Evolutionary conservation across 2,113 vertebrate species (phyloP), one percentile per base, ranked within the genome.

Genomic region (Xerus inauris): DNA sequence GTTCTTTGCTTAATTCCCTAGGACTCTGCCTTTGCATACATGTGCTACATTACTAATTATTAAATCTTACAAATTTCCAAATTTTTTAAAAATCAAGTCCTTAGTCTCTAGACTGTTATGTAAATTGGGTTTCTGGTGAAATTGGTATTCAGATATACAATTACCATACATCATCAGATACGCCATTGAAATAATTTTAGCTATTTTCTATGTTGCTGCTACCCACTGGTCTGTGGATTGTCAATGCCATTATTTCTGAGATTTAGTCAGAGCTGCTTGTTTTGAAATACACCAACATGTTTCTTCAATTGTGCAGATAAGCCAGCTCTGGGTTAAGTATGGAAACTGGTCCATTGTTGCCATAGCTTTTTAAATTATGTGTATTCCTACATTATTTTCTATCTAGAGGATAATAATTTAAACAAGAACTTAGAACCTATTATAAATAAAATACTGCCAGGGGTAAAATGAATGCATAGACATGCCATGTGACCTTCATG

Each of bases 401-500:
- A 89, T 54, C 14, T 89, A 72, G 86, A 89, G 32, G 28, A 84
- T 0, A 54, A n/a, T 54, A 49, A 88, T 88, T 88, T 91, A 69
- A n/a, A 69, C 6, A 89, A 64, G 45, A 93, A 94, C 77, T 88
- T 65, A 97, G 45, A 89, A 94, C 8, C 45, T 92, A 75, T 9
- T 82, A 49, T 79, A 83, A 73, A 17, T 47, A 94, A 91, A 94
- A 71, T 54, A 80, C 0, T 7, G 85, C 35, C 69, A 92, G 51
- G 12, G 22, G 2, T 65, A 42, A 86, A 83, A 92, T 28, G 19
- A 89, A 95, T n/a, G 28, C 67, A 85, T 72, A n/a, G 4, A 57
- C 47, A 90, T 69, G 3, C 47, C 65, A 71, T 30, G 12, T 32
- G 65, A 73, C 4, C 32, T 62, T 51, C 54, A 51, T 30, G 19